phyloP scores from a whole-genome alignment of 1,140 invertebrate species.

The Cotesia chilonis region DNA sequence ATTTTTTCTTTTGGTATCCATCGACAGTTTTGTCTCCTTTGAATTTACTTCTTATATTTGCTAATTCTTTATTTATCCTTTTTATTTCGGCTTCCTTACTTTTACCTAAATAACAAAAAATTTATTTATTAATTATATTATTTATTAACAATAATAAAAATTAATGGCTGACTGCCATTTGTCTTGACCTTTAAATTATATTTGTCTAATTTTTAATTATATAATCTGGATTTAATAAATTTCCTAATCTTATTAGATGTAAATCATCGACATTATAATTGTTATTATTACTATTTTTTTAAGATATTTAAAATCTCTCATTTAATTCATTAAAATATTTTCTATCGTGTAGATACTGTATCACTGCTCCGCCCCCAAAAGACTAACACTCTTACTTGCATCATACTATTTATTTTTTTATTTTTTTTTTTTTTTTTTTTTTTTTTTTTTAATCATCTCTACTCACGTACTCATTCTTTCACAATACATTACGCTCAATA shows the following conservation, averaged over 20 bases:
- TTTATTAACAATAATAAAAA: neutral
- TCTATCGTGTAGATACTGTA: slow-evolving; percentile 57
- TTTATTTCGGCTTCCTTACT: slow-evolving; percentile 99
- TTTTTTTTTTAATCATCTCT: neutral
- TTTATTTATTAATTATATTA: neutral
- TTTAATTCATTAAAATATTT: slow-evolving; percentile 40
- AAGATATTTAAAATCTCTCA: neutral
- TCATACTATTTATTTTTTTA: slow-evolving; percentile 1
- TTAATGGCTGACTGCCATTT: slow-evolving; percentile 54
- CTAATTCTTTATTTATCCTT: slow-evolving; percentile 99
- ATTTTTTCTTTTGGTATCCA: slow-evolving; percentile 99
- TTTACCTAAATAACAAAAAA: slow-evolving; percentile 78
- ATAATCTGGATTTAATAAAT: neutral
- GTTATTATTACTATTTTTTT: slow-evolving; percentile 1
- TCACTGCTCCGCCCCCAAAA: slow-evolving; percentile 63
- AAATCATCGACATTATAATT: neutral
- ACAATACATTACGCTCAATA: slow-evolving; percentile 16
- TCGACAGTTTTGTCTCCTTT: slow-evolving; percentile 99
- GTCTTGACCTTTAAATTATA: slow-evolving; percentile 36
- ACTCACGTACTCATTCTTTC: neutral
- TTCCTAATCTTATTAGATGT: neutral
- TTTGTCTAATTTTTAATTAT: slow-evolving; percentile 18
- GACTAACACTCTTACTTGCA: slow-evolving; percentile 22
- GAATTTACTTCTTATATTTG: slow-evolving; percentile 99
- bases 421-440: too few species aligned